phyloP scores from a whole-genome alignment of 2,113 vertebrate genomes.

The Brachyhypopomus gauderio region DNA sequence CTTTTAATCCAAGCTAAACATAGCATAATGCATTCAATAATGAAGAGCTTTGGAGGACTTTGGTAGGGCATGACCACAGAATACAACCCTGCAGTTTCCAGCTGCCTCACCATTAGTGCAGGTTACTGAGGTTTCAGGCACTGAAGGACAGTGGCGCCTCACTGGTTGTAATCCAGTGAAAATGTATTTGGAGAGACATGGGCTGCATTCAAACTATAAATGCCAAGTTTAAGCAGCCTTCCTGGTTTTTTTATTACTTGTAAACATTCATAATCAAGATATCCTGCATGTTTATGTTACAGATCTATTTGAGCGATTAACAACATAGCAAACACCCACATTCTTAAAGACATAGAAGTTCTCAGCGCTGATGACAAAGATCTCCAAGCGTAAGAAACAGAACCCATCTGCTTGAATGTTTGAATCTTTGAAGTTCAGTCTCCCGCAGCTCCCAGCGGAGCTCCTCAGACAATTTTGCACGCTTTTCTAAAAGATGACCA shows the following conservation, averaged over 20 bases:
- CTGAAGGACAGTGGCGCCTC: background rate
- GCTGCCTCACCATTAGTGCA: conserved; percentile 37
- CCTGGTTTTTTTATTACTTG: background rate
- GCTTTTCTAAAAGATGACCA: background rate
- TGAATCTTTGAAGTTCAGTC: conserved; percentile 7
- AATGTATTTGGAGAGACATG: background rate
- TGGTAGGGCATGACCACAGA: conserved; percentile 37
- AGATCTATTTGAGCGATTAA: conserved; percentile 2
- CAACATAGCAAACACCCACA: background rate
- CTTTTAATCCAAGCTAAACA: background rate
- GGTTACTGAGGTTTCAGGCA: conserved; percentile 46
- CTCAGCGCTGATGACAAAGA: conserved; percentile 50
- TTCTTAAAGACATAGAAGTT: background rate
- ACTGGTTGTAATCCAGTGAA: background rate
- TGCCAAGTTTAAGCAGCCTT: background rate
- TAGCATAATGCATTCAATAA: conserved; percentile 21
- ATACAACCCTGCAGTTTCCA: conserved; percentile 61
- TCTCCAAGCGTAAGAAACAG: conserved; percentile 58
- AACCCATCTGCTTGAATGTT: conserved; percentile 32
- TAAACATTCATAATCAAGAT: conserved; percentile 29
- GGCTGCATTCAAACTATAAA: background rate
- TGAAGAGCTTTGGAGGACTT: conserved; percentile 50
- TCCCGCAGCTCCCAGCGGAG: background rate
- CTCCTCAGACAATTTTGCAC: background rate
- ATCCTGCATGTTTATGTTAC: background rate